Base-by-base conservation (phyloP, 2,888 invertebrate species). In the Phorcus lineatus region DNA sequence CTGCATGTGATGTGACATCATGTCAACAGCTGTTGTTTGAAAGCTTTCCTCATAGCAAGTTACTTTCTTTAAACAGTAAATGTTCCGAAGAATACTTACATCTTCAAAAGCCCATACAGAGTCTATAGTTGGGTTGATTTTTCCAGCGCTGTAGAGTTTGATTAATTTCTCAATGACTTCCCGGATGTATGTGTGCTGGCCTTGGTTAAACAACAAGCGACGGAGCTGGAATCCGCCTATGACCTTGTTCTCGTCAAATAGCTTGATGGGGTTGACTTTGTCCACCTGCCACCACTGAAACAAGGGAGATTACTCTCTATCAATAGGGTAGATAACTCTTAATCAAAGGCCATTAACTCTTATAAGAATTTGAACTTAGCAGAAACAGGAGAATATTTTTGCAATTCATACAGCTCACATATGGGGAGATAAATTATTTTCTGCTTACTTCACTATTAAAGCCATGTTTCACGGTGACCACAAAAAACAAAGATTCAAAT, bases 31-130 rank as follows among this genome's bases (percentile, higher is more conserved):
- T n/a, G n/a, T n/a, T n/a, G n/a, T n/a, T n/a, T n/a, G n/a, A n/a
- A n/a, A n/a, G n/a, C n/a, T n/a, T n/a, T n/a, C n/a, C n/a, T n/a
- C n/a, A n/a, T n/a, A n/a, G n/a, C n/a, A n/a, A n/a, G 13, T 13
- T 13, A 47, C 47, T 11, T 47, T 4, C 47, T 9, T 4, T 47
- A 47, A 6, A 47, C n/a, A n/a, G n/a, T n/a, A n/a, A 47, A 47
- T 47, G 11, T 47, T 13, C 47, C 6, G 11, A 11, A 47, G 1
- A 7, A 13, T 22, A 87, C 95, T 94, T 93, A 96, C 96, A 92
- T 97, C 97, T 93, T 97, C 97, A 31, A 97, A 94, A 28, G 97
- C 97, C 96, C 96, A 97, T 83, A 96, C 96, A 82, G 97, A 97
- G 94, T 97, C 97, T 0, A 97, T 95, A 28, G 96, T 94, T 0